Evolutionary conservation across 1,140 invertebrate species (phyloP), one percentile per base, ranked within the genome.

Genomic region (Cydia strobilella): DNA sequence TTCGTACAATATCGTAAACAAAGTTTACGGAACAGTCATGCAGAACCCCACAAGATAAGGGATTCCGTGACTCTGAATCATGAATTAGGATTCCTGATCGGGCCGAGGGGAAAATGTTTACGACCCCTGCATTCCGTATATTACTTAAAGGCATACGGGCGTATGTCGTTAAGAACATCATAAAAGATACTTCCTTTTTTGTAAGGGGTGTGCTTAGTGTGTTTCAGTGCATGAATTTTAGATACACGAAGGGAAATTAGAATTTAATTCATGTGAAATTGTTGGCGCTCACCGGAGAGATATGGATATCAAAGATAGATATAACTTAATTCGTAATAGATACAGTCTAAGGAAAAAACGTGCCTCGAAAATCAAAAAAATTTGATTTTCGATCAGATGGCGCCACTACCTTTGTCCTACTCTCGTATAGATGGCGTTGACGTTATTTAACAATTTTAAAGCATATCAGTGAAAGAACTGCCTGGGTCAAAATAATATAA

Each of bases 21-120:
- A n/a, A n/a, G 27, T 13, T 65, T 35, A 65, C 23, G 15, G 27
- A 63, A 31, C 12, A 66, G 65, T 69, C 15, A 69, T 69, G 31
- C 65, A 39, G 25, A 66, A 35, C 63, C 65, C 65, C 65, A 18
- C 65, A 18, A 69, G 65, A 69, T 69, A 69, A 69, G 27, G n/a
- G 65, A 69, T 69, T 69, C 18, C 65, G 65, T 69, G 65, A 69
- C 65, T 69, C 27, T 69, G 65, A 69, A 69, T 69, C 65, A 69
- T 69, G 65, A 69, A 69, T 69, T 69, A 39, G 65, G 65, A 69
- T 69, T 69, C 63, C 27, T 66, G 27, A 66, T 35, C 27, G 23
- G n/a, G 13, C 65, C 10, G 65, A 69, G 31, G 65, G 65, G 65
- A 35, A 31, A 35, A 69, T 69, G 65, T 69, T 69, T 69, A 69